Percentiles rank a stretch among this genome's conserved stretches.
Evolutionary conservation across 2,113 vertebrate genomes (phyloP).

Genomic region (Canis aureus): DNA sequence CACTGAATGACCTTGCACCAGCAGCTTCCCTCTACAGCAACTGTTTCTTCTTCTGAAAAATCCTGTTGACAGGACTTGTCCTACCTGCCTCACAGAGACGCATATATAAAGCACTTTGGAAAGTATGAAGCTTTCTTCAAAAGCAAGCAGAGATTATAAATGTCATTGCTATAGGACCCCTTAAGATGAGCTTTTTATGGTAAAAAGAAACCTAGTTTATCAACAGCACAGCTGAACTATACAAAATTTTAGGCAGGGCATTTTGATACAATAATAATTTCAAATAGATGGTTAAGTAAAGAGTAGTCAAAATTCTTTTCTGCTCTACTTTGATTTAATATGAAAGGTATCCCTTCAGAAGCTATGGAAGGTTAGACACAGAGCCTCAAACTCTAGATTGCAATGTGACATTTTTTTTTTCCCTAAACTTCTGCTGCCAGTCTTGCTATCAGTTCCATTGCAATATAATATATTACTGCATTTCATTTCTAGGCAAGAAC

Average conservation of each 20-base stretch:
- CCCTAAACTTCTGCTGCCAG: conserved; percentile 29
- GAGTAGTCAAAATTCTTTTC: background rate
- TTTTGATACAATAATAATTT: background rate
- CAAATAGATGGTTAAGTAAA: background rate
- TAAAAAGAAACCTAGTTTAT: conserved; percentile 31
- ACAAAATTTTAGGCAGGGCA: background rate
- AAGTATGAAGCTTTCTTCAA: background rate
- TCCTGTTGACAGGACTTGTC: background rate
- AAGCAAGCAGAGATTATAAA: conserved; percentile 34
- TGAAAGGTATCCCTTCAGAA: background rate
- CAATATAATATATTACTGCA: conserved; percentile 73
- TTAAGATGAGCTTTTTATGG: background rate
- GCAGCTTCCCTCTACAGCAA: background rate
- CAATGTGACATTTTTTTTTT: conserved; percentile 45
- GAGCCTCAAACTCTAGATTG: background rate
- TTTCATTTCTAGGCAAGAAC: conserved; percentile 76
- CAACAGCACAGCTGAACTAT: background rate
- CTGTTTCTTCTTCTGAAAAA: background rate
- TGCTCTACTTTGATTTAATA: background rate
- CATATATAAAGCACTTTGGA: background rate
- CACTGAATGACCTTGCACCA: conserved; percentile 5
- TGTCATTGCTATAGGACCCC: background rate
- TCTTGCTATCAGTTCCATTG: conserved; percentile 60
- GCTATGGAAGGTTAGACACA: background rate
- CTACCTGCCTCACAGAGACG: background rate